Base-by-base conservation (phyloP, 1,140 invertebrate genomes). In the Campoletis sonorensis region DNA sequence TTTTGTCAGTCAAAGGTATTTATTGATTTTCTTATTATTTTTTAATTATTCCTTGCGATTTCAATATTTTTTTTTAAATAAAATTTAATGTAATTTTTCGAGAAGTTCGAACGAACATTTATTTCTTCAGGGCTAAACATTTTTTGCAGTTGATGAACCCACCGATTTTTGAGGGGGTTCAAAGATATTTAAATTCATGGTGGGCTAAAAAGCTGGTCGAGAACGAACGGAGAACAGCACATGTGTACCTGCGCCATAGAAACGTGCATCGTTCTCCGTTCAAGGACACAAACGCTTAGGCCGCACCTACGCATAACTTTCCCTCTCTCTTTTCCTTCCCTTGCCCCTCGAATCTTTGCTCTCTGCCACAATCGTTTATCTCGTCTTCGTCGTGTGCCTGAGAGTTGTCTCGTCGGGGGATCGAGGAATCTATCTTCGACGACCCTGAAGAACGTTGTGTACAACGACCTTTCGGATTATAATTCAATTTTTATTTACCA, bases 281-380 rank as follows among this genome's bases (percentile, higher is more conserved):
- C 76, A 78, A 78, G 76, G 76, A 64, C 76, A 64, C 76, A 61
- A 78, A 23, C 67, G 81, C 76, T 82, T 79, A 72, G 81, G 81
- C 75, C 81, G 76, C 70, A 82, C 81, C 77, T 79, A 79, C 76
- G 78, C 81, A 77, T 79, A 72, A 79, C 81, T 82, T 82, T 76
- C 80, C 77, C 82, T 87, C 77, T 73, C 76, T 80, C 76, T 80
- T 27, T 81, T 15, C 16, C n/a, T 61, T 64, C 79, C 73, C 61
- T 64, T 33, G 61, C 13, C 45, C 13, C 81, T 79, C 71, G 30
- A 49, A 78, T n/a, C 67, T 33, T 70, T 70, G 26, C 71, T 37
- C 68, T 45, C 70, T 4, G 70, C 33, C 40, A 16, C 27, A 64
- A 64, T 64, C 23, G 61, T 37, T 49, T 49, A 8, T 75, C 49